Percentiles rank a stretch among this genome's conserved stretches.
phyloP scores from a whole-genome alignment of 2,888 invertebrate species.

The Podabrus alpinus region DNA sequence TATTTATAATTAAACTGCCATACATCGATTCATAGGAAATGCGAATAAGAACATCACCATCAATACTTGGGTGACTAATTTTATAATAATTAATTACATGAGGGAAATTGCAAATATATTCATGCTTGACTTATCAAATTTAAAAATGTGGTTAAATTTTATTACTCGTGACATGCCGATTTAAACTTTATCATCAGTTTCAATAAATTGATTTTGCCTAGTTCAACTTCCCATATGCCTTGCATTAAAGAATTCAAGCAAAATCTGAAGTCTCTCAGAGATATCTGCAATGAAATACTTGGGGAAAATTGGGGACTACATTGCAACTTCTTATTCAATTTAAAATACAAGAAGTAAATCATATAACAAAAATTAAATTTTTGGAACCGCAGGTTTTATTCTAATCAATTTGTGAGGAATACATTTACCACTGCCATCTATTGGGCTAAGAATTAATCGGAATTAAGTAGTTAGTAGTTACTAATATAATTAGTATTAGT shows the following conservation, averaged over 20 bases:
- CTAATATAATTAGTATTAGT: no score
- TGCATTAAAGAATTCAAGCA: conserved; percentile 62
- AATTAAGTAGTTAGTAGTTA: no score
- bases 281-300: conserved; percentile 73
- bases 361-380: conserved; percentile 74
- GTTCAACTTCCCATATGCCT: conserved; percentile 65
- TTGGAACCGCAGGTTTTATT: conserved; percentile 67
- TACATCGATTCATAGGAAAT: conserved; percentile 71
- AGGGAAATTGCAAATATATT: conserved; percentile 76
- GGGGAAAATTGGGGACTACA: conserved; percentile 73
- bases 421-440: conserved; percentile 66
- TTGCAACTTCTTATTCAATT: no score
- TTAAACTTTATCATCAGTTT: conserved; percentile 70
- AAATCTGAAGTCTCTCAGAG: conserved; percentile 63
- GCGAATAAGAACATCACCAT: conserved; percentile 75
- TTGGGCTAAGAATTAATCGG: conserved; percentile 71
- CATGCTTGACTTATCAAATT: conserved; percentile 71
- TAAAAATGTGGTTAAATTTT: no score
- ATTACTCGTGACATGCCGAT: conserved; percentile 66
- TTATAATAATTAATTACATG: conserved; percentile 71
- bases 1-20: no score
- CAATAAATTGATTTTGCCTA: conserved; percentile 60
- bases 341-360: no score
- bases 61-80: conserved; percentile 71
- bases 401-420: conserved; percentile 73